These are phyloP conservation scores for Drosophila mercatorum DNA, from an alignment of 2,888 invertebrate species.

Conservation along the genomic window DNA sequence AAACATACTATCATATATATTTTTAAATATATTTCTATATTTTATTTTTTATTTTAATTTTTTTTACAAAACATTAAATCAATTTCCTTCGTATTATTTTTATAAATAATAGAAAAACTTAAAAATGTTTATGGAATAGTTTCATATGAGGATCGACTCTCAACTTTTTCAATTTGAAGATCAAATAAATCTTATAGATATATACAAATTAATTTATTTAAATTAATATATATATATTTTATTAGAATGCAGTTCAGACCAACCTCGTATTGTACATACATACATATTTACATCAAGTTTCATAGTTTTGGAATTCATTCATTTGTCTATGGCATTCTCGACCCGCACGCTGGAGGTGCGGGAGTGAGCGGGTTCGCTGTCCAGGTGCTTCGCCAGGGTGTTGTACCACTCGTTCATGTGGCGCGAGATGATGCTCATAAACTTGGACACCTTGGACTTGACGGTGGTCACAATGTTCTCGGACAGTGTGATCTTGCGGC, in stretches of 20 bases:
- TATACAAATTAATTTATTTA: not conserved
- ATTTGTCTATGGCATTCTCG: constrained; percentile 46
- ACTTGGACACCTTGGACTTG: constrained; percentile 72
- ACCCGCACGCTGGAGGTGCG: not conserved
- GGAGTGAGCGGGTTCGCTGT: constrained; percentile 17
- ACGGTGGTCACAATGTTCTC: constrained; percentile 68
- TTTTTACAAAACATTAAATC: constrained; percentile 9
- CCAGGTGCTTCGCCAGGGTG: constrained; percentile 68
- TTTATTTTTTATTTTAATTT: not conserved
- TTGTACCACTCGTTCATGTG: constrained; percentile 83
- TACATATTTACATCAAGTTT: constrained; percentile 66
- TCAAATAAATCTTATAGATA: not conserved
- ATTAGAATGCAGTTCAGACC: not conserved
- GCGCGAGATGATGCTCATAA: constrained; percentile 76
- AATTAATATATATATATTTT: constrained; percentile 2
- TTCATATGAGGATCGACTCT: not conserved
- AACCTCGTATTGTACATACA: constrained; percentile 37
- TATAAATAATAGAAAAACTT: constrained; percentile 31
- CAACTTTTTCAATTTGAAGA: not conserved
- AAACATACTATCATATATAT: too few species aligned
- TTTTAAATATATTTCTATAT: not conserved
- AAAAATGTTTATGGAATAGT: not conserved
- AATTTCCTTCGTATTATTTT: constrained; percentile 34
- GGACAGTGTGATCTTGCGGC: constrained; percentile 33
- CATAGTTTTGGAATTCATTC: constrained; percentile 4